Percentiles rank a stretch among this genome's conserved stretches.
phyloP scores from a whole-genome alignment of 2,888 invertebrate genomes.

The Dexiosoma caninum region DNA sequence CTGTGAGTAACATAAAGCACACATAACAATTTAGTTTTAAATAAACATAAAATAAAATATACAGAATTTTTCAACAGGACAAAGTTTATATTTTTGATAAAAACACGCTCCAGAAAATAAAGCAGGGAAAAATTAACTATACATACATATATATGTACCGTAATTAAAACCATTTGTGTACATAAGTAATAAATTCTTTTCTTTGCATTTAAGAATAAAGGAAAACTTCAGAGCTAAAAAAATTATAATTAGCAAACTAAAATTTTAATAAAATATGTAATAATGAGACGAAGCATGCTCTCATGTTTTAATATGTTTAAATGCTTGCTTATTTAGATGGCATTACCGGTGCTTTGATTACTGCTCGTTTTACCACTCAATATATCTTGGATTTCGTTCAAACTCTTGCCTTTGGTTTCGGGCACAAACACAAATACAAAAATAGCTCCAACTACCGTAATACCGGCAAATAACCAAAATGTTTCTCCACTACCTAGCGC shows the following conservation, averaged over 20 bases:
- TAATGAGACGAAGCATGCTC: slow-evolving; percentile 14
- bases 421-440: slow-evolving; percentile 83
- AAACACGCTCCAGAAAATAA: not conserved
- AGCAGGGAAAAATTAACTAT: not conserved
- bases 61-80: not conserved
- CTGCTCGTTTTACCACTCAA: slow-evolving; percentile 67
- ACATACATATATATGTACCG: not conserved
- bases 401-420: slow-evolving; percentile 80
- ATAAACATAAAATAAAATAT: not conserved
- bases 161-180: not conserved
- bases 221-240: slow-evolving; percentile 22
- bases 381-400: slow-evolving; percentile 75
- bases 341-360: slow-evolving; percentile 58
- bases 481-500: slow-evolving; percentile 82
- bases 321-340: slow-evolving; percentile 17
- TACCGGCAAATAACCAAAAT: slow-evolving; percentile 86
- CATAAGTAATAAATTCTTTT: slow-evolving; percentile 40
- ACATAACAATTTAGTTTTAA: slow-evolving; percentile 14
- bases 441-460: slow-evolving; percentile 82
- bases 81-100: not conserved
- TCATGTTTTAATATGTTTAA: not conserved
- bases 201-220: slow-evolving; percentile 32
- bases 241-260: not conserved
- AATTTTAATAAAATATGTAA: not conserved
- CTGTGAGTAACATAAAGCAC: slow-evolving; percentile 21